phyloP scores from a whole-genome alignment of 1,140 invertebrate genomes.

The Drosophila bocqueti region DNA sequence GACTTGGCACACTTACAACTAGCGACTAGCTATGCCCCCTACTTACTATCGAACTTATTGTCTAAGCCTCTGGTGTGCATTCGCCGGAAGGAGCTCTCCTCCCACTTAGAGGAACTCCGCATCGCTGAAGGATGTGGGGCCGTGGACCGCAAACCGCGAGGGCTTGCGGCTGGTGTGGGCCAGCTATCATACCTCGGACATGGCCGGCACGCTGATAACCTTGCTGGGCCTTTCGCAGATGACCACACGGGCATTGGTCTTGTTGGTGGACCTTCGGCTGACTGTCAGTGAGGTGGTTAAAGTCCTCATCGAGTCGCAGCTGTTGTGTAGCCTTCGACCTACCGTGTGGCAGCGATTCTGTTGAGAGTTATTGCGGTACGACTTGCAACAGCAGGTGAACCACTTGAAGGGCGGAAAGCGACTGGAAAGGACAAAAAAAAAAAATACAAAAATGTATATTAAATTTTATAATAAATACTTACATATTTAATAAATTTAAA shows the following conservation, averaged over 20 bases:
- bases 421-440: conserved; percentile 52
- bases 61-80: conserved; percentile 63
- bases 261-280: conserved; percentile 76
- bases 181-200: conserved; percentile 85
- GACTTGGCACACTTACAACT: conserved; percentile 36
- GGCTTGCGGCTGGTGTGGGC: conserved; percentile 63
- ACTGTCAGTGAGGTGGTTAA: conserved; percentile 82
- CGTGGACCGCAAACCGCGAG: conserved; percentile 63
- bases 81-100: conserved; percentile 5
- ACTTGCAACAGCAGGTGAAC: conserved; percentile 85
- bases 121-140: conserved; percentile 72
- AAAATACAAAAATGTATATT: background rate
- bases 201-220: conserved; percentile 67
- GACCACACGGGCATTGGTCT: conserved; percentile 74
- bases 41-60: conserved; percentile 70
- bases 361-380: conserved; percentile 75
- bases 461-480: background rate
- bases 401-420: conserved; percentile 85
- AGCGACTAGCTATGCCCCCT: conserved; percentile 34
- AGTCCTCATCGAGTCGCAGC: conserved; percentile 84
- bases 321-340: conserved; percentile 78
- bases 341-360: conserved; percentile 77
- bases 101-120: conserved; percentile 63
- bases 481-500: too few species aligned
- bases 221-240: conserved; percentile 79